Base-by-base conservation (phyloP, 2,888 invertebrate genomes). In the Frankliniella fusca region DNA sequence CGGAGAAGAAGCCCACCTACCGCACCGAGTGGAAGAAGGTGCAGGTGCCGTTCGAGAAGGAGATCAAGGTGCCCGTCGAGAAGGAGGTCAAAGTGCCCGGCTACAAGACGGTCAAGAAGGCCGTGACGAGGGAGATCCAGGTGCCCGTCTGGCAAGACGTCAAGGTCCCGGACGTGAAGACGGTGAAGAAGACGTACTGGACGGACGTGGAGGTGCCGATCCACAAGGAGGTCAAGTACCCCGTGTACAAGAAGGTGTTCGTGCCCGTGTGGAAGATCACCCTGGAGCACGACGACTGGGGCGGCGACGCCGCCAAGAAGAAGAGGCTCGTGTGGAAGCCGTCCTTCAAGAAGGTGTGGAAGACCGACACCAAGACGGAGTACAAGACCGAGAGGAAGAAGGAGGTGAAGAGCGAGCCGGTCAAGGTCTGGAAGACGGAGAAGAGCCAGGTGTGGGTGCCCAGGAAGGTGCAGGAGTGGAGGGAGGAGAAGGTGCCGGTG, bases 401-500 rank as follows among this genome's bases (percentile, higher is more conserved):
- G 70, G 70, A 70, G 70, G 23, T 23, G n/a, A 70, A 70, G 70
- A 27, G 82, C 20, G 85, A 83, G 79, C 84, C 84, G 84, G 84
- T 84, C 80, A 83, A 70, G 70, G 70, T 70, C 23, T 70, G 70
- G 70, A 70, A 70, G 70, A 70, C 70, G 23, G 70, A 70, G 70
- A 70, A 70, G 70, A 70, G 27, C 23, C 70, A 70, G 70, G 70
- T 70, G 70, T 70, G 70, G 70, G 70, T 70, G 70, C 70, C 83
- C 48, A 85, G 84, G 84, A 85, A 84, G 80, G 82, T 84, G 50
- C 83, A 84, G 15, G 85, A 84, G 48, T 85, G 85, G 85, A 85
- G 85, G 82, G 83, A 84, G 81, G 70, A 70, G 70, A 70, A 23
- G 70, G 70, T 70, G 70, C 70, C 70, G 9, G 70, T 70, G 23